phyloP scores from a whole-genome alignment of 1,140 invertebrate genomes.

The Radopholus similis region DNA sequence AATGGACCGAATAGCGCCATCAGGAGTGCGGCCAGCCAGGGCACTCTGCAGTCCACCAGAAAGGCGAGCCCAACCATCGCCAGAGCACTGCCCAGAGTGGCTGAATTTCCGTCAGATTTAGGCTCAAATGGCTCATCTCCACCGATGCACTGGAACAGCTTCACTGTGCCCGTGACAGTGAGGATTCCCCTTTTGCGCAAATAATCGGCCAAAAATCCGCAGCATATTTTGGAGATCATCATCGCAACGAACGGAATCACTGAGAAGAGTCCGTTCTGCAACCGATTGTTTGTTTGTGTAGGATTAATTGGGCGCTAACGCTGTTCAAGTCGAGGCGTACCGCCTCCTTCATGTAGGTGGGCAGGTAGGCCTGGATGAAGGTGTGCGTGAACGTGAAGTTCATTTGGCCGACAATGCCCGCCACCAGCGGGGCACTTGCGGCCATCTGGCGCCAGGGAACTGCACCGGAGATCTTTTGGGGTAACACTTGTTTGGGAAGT shows the following conservation, averaged over 20 bases:
- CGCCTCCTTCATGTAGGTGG: slow-evolving; percentile 37
- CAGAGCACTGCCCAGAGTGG: neutral
- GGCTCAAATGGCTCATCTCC: too few relatives aligned
- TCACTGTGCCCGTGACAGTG: slow-evolving; percentile 14
- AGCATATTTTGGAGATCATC: slow-evolving; percentile 21
- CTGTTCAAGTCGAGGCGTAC: slow-evolving; percentile 23
- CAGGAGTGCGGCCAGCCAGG: neutral
- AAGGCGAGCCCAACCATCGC: neutral
- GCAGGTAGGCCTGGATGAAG: slow-evolving; percentile 21
- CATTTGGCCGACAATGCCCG: slow-evolving; percentile 8
- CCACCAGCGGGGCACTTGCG: neutral
- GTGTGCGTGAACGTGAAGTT: slow-evolving; percentile 14
- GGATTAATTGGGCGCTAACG: neutral
- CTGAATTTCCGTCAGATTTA: neutral
- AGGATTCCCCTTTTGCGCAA: slow-evolving; percentile 16
- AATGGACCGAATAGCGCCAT: neutral
- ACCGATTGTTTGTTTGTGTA: slow-evolving; percentile 13
- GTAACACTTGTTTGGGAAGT: neutral
- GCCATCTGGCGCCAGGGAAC: slow-evolving; percentile 24
- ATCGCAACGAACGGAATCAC: slow-evolving; percentile 30
- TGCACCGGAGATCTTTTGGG: neutral
- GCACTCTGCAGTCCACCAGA: slow-evolving; percentile 1
- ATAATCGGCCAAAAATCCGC: slow-evolving; percentile 16
- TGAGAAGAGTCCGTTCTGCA: slow-evolving; percentile 41
- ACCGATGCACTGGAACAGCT: slow-evolving; percentile 36